Conservation (phyloP, 2,888 invertebrate species). For the Scrobipalpa costella region DNA sequence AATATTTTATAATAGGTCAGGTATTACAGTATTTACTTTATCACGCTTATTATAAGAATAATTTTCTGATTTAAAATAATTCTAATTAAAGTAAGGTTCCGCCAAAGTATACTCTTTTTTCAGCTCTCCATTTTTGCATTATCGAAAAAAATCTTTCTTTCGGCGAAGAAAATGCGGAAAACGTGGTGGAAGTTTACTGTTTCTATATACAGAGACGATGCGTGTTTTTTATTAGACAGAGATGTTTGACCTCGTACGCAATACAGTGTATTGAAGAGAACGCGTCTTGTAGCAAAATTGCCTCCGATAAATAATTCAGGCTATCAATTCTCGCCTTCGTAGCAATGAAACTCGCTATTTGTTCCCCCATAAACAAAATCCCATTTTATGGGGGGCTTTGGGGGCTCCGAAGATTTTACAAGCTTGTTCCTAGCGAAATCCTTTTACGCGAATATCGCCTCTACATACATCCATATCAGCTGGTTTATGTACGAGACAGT, state of each 20-base stretch:
- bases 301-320: slow-evolving; percentile 65
- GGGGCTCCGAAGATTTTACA: slow-evolving; percentile 68
- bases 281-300: slow-evolving; percentile 58
- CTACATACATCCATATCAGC: slow-evolving; percentile 42
- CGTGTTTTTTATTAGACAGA: not conserved
- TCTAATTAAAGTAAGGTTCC: too few relatives aligned
- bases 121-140: too few relatives aligned
- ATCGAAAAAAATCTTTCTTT: not conserved
- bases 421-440: slow-evolving; percentile 53
- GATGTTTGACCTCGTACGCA: not conserved
- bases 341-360: slow-evolving; percentile 71
- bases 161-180: not conserved
- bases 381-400: slow-evolving; percentile 62
- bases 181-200: not conserved
- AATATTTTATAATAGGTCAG: too few relatives aligned
- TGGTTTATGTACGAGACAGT: not conserved
- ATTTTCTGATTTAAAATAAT: too few relatives aligned
- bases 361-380: slow-evolving; percentile 77
- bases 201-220: not conserved
- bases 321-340: slow-evolving; percentile 65
- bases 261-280: slow-evolving; percentile 33
- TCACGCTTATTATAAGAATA: too few relatives aligned
- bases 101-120: too few relatives aligned
- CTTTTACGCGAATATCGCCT: slow-evolving; percentile 53
- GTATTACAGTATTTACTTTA: too few relatives aligned